These are phyloP conservation scores for Halocaridina rubra DNA, from an alignment of 2,888 invertebrate genomes.

Conservation along the genomic window DNA sequence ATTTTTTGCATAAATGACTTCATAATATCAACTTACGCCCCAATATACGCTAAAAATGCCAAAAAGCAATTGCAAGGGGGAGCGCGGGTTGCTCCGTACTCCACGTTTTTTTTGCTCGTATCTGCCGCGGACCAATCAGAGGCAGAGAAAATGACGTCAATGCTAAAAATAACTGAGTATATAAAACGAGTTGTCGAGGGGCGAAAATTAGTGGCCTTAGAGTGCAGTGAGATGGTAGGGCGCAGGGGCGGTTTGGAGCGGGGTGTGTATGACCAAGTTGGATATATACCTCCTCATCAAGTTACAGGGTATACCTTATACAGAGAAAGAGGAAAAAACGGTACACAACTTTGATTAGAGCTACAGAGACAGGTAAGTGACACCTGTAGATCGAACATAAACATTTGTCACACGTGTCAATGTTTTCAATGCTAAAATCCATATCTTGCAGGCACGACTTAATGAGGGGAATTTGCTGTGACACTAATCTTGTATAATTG, in stretches of 20 bases:
- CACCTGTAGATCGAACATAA: not conserved
- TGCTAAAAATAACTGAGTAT: constrained; percentile 56
- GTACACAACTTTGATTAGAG: constrained; percentile 46
- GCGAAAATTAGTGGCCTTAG: constrained; percentile 59
- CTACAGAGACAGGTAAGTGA: not conserved
- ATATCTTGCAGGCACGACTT: not conserved
- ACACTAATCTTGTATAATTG: too few species aligned
- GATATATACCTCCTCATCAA: constrained; percentile 46
- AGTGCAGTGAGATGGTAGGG: constrained; percentile 63
- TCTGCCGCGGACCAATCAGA: constrained; percentile 43
- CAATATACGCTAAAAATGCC: not conserved
- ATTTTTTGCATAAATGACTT: too few species aligned
- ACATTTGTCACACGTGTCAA: not conserved
- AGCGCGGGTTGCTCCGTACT: constrained; percentile 25
- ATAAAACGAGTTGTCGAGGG: constrained; percentile 45
- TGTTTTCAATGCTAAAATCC: too few species aligned
- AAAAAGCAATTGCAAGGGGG: not conserved
- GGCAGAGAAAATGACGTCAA: constrained; percentile 50
- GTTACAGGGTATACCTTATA: constrained; percentile 57
- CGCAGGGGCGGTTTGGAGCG: constrained; percentile 58
- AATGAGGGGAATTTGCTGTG: too few species aligned
- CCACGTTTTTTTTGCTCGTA: constrained; percentile 43
- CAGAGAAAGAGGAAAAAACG: constrained; percentile 56
- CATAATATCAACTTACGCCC: not conserved
- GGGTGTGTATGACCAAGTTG: constrained; percentile 57